These are phyloP conservation scores for Phalacrocorax carbo DNA, from an alignment of 2,113 vertebrate species.

Conservation along the genomic window DNA sequence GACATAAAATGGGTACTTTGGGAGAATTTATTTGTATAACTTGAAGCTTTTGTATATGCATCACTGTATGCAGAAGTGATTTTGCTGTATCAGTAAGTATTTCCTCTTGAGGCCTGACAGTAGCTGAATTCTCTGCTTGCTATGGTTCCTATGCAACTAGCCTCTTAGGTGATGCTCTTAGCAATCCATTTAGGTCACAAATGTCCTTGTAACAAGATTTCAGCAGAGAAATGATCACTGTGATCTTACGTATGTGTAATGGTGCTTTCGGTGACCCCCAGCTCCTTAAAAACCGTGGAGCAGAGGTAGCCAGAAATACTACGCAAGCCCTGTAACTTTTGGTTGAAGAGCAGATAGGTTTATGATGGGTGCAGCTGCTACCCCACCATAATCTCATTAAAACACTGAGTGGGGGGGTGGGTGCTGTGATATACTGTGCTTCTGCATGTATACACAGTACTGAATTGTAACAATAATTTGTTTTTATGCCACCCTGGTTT, in stretches of 20 bases:
- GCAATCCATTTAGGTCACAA: background rate
- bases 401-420: rapidly evolving
- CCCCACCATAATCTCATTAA: rapidly evolving
- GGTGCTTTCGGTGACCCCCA: background rate
- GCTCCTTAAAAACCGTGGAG: background rate
- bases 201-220: background rate
- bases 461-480: background rate
- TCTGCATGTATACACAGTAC: background rate
- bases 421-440: background rate
- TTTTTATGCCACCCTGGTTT: background rate
- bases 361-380: background rate
- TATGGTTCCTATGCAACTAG: background rate
- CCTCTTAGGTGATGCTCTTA: background rate
- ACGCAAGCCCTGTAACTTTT: background rate
- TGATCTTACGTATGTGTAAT: background rate
- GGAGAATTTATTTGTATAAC: background rate
- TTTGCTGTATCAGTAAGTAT: background rate
- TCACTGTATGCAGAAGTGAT: background rate
- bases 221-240: background rate
- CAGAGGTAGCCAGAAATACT: background rate
- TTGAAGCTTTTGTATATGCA: background rate
- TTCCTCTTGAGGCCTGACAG: background rate
- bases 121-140: background rate
- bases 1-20: background rate
- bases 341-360: background rate